Evolutionary conservation across 2,888 invertebrate species (phyloP).

Genomic region (Thera britannica): DNA sequence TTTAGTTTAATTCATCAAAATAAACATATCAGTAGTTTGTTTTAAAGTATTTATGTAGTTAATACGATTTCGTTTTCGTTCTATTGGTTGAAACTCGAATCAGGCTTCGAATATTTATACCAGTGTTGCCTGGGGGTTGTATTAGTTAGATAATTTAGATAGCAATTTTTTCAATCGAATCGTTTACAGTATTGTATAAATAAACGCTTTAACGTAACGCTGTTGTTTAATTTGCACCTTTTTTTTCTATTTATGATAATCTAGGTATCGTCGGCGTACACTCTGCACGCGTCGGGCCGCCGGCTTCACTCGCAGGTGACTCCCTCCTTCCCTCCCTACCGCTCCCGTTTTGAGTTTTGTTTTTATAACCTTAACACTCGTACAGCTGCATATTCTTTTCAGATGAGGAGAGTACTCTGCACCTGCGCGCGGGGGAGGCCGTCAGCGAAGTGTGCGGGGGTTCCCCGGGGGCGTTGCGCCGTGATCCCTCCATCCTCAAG

Average conservation of each 20-base stretch:
- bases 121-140: conserved; percentile 2
- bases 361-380: conserved; percentile 8
- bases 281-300: conserved; percentile 28
- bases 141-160: conserved; percentile 12
- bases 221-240: conserved; percentile 66
- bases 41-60: conserved; percentile 28
- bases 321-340: conserved; percentile 31
- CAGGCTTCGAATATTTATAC: conserved; percentile 10
- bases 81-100: conserved; percentile 10
- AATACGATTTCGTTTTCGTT: conserved; percentile 11
- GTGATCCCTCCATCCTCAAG: conserved; percentile 69
- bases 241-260: conserved; percentile 34
- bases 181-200: conserved; percentile 39
- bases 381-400: conserved; percentile 55
- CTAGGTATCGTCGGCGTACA: conserved; percentile 27
- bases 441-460: conserved; percentile 45
- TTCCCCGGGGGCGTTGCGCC: conserved; percentile 58
- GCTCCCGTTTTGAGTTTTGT: conserved; percentile 20
- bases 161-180: conserved; percentile 16
- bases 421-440: conserved; percentile 39
- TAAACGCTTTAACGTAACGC: conserved; percentile 62
- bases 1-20: conserved; percentile 12
- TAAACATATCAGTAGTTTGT: conserved; percentile 30
- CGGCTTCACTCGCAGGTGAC: conserved; percentile 34
- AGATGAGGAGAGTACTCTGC: conserved; percentile 74